Conservation (phyloP, 2,113 vertebrate species). For the Sigmodon hispidus region DNA sequence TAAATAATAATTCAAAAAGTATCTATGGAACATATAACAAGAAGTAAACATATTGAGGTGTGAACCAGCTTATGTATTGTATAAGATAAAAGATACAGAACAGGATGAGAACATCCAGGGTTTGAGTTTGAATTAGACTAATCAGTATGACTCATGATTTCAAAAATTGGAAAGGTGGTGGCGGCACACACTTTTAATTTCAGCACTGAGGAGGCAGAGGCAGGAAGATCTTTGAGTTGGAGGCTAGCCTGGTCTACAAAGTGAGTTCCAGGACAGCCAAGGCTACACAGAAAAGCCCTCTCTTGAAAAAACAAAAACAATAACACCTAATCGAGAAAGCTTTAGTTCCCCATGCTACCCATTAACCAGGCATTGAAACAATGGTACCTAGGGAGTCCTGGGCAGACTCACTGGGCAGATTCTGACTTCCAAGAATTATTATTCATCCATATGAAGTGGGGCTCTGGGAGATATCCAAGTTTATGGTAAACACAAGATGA, state of each 20-base stretch:
- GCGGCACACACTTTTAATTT: neutral
- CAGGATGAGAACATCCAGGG: neutral
- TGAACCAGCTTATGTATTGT: slow-evolving; percentile 10
- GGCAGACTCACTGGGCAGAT: neutral
- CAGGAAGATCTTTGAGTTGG: neutral
- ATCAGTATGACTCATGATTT: neutral
- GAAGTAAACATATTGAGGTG: neutral
- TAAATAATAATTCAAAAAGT: neutral
- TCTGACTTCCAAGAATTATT: slow-evolving; percentile 22
- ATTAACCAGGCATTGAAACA: neutral
- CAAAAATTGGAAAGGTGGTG: neutral
- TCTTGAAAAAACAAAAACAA: neutral
- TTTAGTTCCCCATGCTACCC: neutral
- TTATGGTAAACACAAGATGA: neutral
- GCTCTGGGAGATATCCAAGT: slow-evolving; percentile 10
- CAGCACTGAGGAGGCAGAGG: neutral
- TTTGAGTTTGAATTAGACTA: neutral
- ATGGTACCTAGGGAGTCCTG: neutral
- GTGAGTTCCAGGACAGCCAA: neutral
- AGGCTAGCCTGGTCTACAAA: neutral
- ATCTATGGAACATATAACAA: neutral
- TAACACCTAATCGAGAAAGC: neutral
- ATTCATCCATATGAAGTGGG: neutral
- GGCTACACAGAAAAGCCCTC: too few species aligned
- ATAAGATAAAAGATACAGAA: slow-evolving; percentile 31